Conservation (phyloP, 2,797 vertebrate genomes). For the Poecile montanus region DNA sequence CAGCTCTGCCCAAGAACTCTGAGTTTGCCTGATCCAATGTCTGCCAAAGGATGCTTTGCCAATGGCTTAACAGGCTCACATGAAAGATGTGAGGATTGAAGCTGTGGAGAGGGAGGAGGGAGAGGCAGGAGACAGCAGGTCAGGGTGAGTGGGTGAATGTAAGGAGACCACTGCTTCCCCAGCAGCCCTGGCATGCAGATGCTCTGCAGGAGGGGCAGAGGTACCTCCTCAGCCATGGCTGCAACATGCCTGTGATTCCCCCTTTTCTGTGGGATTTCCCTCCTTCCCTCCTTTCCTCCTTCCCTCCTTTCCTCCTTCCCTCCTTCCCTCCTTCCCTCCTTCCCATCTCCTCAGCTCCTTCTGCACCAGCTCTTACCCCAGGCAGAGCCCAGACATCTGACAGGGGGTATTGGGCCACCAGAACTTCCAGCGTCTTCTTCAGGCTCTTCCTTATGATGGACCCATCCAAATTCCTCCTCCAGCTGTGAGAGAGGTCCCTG, state of each 20-base stretch:
- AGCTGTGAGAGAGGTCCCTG: conserved; percentile 72
- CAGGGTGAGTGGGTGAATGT: neutral
- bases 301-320: neutral
- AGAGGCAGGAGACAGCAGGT: neutral
- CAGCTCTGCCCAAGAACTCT: neutral
- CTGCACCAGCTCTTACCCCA: conserved; percentile 78
- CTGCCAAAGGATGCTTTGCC: neutral
- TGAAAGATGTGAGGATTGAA: neutral
- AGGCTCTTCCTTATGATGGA: conserved; percentile 75
- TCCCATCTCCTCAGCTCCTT: neutral
- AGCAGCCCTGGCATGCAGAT: neutral
- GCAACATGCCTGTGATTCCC: accelerated
- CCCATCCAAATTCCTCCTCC: conserved; percentile 78
- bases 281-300: neutral
- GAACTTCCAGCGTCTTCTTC: conserved; percentile 84
- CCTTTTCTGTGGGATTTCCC: neutral
- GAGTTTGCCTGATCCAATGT: neutral
- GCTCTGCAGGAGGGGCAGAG: neutral
- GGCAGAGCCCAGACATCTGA: conserved; percentile 81
- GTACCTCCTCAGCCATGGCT: neutral
- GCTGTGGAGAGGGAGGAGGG: neutral
- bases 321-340: neutral
- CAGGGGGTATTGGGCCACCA: conserved; percentile 75
- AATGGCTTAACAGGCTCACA: neutral
- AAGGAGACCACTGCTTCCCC: neutral